phyloP scores from a whole-genome alignment of 2,113 vertebrate species.

The Alaudala cheleensis region DNA sequence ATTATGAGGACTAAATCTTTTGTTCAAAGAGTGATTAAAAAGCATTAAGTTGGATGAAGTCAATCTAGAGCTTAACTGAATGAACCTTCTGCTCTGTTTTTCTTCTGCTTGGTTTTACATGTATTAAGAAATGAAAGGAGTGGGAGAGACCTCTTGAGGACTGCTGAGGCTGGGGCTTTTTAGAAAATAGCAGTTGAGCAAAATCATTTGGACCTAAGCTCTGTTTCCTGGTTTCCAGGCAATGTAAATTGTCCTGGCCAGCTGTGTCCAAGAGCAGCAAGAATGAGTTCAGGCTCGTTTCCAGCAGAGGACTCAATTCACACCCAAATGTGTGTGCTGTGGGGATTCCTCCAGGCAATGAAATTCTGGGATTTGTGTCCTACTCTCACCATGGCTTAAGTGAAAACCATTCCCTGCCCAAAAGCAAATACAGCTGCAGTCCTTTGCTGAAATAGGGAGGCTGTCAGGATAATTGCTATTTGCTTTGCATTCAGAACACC shows the following conservation, averaged over 20 bases:
- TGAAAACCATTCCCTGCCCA: background rate
- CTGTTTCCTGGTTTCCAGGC: background rate
- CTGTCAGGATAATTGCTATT: background rate
- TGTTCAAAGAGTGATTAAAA: conserved; percentile 80
- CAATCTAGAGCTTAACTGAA: conserved; percentile 64
- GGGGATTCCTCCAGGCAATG: background rate
- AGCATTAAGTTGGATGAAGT: conserved; percentile 75
- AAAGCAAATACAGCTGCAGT: conserved; percentile 18
- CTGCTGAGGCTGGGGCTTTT: background rate
- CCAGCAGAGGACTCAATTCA: background rate
- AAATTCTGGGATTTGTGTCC: background rate
- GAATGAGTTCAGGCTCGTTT: background rate
- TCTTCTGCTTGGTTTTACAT: conserved; percentile 35
- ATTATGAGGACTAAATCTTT: conserved; percentile 76
- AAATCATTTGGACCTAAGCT: background rate
- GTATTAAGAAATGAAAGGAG: conserved; percentile 25
- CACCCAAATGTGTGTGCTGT: background rate
- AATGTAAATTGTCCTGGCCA: background rate
- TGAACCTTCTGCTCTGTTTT: conserved; percentile 47
- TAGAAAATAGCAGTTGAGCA: background rate
- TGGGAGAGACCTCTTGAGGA: conserved; percentile 16
- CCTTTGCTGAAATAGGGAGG: background rate
- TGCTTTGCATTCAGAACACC: background rate
- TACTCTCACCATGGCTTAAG: background rate
- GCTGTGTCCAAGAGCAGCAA: background rate